Conservation (phyloP, 2,888 invertebrate genomes). For the Aleiodes leptofemur region DNA sequence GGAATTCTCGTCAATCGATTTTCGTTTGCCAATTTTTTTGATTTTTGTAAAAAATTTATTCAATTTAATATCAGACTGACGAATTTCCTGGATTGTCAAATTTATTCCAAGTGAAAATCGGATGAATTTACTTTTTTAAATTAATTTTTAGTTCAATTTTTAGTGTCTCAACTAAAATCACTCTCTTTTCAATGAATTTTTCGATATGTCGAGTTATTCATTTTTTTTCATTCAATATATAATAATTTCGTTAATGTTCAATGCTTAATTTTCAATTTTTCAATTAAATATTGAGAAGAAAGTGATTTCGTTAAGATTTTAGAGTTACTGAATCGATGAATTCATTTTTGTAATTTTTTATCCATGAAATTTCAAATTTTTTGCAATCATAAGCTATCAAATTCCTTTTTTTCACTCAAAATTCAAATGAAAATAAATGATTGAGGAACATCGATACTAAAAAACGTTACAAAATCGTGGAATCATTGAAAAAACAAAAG, state of each 20-base stretch:
- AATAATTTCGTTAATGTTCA: slow-evolving; percentile 47
- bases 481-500: neutral
- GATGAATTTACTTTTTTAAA: neutral
- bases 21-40: no score
- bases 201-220: slow-evolving; percentile 46
- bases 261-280: slow-evolving; percentile 52
- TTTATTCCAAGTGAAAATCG: neutral
- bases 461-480: slow-evolving; percentile 32
- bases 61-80: neutral
- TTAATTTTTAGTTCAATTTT: slow-evolving; percentile 41
- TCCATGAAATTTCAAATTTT: slow-evolving; percentile 28
- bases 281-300: slow-evolving; percentile 37
- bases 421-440: slow-evolving; percentile 49
- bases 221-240: slow-evolving; percentile 47
- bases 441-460: slow-evolving; percentile 32
- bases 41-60: slow-evolving; percentile 1
- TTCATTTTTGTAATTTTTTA: slow-evolving; percentile 45
- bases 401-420: no score
- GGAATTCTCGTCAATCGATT: slow-evolving; percentile 5
- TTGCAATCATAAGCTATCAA: slow-evolving; percentile 7
- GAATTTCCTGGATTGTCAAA: no score
- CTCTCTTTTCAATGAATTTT: slow-evolving; percentile 46
- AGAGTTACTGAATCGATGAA: slow-evolving; percentile 2
- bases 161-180: slow-evolving; percentile 32
- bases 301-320: slow-evolving; percentile 23